Conservation (phyloP, 1,140 invertebrate species). For the Lucilia sericata region DNA sequence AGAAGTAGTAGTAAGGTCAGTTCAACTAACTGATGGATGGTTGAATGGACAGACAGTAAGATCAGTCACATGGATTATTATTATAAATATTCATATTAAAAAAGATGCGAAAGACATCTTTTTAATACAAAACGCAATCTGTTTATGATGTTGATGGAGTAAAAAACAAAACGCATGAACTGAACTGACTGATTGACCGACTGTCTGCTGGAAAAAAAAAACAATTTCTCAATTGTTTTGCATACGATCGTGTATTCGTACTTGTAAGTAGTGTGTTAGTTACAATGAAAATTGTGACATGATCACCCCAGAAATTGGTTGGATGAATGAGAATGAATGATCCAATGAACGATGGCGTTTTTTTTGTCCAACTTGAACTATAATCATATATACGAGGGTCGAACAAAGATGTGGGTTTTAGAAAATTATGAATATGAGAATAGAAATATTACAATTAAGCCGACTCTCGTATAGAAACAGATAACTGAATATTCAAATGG, state of each 20-base stretch:
- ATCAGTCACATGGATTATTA: neutral
- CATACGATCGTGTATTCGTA: neutral
- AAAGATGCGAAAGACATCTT: neutral
- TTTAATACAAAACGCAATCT: neutral
- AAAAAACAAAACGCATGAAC: neutral
- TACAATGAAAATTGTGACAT: neutral
- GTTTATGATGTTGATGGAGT: neutral
- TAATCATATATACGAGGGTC: neutral
- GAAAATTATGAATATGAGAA: too few species aligned
- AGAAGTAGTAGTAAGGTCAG: slow-evolving; percentile 13
- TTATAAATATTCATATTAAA: neutral
- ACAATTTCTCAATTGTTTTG: neutral
- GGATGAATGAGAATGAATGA: neutral
- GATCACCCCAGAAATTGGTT: slow-evolving; percentile 13
- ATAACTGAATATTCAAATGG: neutral
- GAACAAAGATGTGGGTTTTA: neutral
- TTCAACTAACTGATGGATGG: neutral
- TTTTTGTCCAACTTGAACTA: neutral
- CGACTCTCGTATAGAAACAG: neutral
- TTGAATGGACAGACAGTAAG: neutral
- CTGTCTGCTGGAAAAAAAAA: neutral
- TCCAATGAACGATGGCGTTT: neutral
- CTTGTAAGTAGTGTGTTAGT: neutral
- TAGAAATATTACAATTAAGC: too few species aligned
- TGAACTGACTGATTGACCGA: neutral